Evolutionary conservation across 92 coral and sea anemone genomes (phyloP).

Genomic region (Zoanthus sociatus): DNA sequence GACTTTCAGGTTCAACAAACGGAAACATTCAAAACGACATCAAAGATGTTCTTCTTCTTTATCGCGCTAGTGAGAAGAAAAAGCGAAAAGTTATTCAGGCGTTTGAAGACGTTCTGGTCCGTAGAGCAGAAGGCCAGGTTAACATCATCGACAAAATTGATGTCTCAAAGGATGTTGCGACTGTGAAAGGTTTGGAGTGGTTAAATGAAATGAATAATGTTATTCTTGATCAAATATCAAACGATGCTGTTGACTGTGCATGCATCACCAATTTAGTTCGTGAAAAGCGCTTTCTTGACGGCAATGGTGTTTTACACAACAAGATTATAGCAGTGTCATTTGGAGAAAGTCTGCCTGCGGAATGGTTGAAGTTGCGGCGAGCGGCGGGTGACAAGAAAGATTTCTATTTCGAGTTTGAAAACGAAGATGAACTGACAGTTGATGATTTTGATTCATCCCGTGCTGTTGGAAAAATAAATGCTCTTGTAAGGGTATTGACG

Average conservation of each 20-base stretch:
- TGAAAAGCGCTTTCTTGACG: conserved; percentile 73
- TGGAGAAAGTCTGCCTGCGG: conserved; percentile 69
- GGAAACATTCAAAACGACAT: conserved; percentile 31
- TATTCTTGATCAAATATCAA: conserved; percentile 79
- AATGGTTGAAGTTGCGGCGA: conserved; percentile 79
- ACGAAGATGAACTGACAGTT: conserved; percentile 47
- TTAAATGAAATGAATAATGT: conserved; percentile 76
- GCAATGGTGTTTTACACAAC: conserved; percentile 73
- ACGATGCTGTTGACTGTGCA: conserved; percentile 63
- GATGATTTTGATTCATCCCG: conserved; percentile 58
- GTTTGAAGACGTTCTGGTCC: conserved; percentile 83
- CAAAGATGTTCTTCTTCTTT: conserved; percentile 75
- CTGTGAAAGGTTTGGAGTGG: conserved; percentile 69
- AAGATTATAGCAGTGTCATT: conserved; percentile 85
- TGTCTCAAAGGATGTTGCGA: conserved; percentile 10
- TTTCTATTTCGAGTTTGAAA: conserved; percentile 72
- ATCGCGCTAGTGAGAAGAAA: conserved; percentile 63
- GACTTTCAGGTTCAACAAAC: not conserved
- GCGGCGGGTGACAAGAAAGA: conserved; percentile 57
- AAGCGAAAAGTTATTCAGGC: conserved; percentile 66
- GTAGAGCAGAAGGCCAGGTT: not conserved
- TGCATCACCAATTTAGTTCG: conserved; percentile 59
- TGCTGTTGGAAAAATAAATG: conserved; percentile 64
- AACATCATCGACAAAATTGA: conserved; percentile 21
- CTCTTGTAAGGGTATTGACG: conserved; percentile 79